Conservation (phyloP, 30 jellyfish, hydroid and myxozoan genomes). For the Aurelia coerulea region DNA sequence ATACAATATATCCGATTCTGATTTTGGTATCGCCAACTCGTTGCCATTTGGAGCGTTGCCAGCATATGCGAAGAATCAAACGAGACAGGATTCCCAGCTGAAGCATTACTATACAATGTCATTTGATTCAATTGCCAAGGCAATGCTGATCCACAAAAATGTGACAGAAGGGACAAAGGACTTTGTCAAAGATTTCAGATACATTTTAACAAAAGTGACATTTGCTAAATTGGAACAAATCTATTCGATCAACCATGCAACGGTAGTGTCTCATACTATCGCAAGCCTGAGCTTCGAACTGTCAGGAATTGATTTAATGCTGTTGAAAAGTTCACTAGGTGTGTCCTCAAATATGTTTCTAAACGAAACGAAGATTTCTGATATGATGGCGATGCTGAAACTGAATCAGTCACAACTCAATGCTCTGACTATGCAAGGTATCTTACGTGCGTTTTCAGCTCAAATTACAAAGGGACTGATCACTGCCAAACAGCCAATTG, state of each 20-base stretch:
- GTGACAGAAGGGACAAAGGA: conserved; percentile 17
- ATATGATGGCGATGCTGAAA: background rate
- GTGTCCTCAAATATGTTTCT: too few species aligned
- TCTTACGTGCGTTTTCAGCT: background rate
- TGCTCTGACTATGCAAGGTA: background rate
- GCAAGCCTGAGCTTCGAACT: background rate
- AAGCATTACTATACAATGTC: conserved; percentile 47
- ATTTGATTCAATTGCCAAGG: conserved; percentile 13
- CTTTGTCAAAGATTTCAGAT: conserved; percentile 27
- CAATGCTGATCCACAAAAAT: conserved; percentile 28
- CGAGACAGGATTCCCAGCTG: background rate
- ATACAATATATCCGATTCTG: background rate
- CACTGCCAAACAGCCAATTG: conserved; percentile 27
- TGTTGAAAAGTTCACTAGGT: background rate
- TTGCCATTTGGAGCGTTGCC: conserved; percentile 12
- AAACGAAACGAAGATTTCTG: background rate
- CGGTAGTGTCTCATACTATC: background rate
- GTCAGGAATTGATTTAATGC: conserved; percentile 11
- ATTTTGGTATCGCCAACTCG: background rate
- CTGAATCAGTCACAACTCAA: background rate
- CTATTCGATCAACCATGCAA: background rate
- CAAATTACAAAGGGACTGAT: background rate
- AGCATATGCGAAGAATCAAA: conserved; percentile 8
- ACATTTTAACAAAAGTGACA: background rate
- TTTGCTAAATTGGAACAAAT: background rate